Evolutionary conservation across 2,113 vertebrate species (phyloP).

Genomic region (Actenoides lindsayi): DNA sequence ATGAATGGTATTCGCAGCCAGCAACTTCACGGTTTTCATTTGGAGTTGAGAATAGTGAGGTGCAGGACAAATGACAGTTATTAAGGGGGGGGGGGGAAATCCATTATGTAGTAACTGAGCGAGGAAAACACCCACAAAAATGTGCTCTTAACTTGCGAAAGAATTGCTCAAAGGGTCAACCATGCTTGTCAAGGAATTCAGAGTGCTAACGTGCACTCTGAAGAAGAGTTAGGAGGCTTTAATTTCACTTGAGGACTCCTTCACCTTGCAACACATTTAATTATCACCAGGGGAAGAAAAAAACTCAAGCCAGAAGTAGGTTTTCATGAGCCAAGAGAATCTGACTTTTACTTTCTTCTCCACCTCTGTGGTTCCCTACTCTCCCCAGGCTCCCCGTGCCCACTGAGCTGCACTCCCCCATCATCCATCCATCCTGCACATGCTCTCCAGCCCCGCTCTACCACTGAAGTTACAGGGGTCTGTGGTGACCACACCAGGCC

Average conservation of each 20-base stretch:
- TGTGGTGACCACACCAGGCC: neutral
- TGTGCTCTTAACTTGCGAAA: neutral
- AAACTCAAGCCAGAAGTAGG: neutral
- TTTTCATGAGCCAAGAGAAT: neutral
- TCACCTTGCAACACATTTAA: neutral
- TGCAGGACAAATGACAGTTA: neutral
- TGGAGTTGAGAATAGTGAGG: neutral
- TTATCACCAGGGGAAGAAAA: neutral
- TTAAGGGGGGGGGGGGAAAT: neutral
- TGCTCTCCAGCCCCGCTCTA: neutral
- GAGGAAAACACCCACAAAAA: neutral
- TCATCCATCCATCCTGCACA: accelerated
- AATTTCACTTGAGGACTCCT: neutral
- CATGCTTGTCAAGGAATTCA: neutral
- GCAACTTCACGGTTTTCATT: neutral
- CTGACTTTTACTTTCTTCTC: neutral
- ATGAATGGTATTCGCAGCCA: neutral
- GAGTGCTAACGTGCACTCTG: accelerated
- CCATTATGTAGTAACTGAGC: neutral
- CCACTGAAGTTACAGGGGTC: accelerated
- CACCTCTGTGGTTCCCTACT: neutral
- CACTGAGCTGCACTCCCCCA: neutral
- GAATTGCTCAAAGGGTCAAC: neutral
- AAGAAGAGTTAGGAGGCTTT: neutral
- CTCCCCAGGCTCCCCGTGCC: neutral